These are phyloP conservation scores for Papilio xuthus DNA, from an alignment of 1,140 invertebrate genomes.

Conservation along the genomic window DNA sequence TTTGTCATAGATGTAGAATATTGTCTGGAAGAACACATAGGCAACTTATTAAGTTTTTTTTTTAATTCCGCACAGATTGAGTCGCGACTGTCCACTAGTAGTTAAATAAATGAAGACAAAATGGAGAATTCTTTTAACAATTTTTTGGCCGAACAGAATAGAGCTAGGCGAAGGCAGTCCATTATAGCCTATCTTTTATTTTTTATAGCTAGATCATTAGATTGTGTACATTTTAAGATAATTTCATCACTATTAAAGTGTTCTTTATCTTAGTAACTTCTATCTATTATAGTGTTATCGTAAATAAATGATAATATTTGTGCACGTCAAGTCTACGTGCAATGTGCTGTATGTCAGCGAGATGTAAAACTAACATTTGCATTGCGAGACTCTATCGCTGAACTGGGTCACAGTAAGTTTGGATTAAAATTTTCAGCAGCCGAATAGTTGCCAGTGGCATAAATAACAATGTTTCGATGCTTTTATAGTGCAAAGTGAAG, in stretches of 20 bases:
- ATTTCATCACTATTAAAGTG: neutral
- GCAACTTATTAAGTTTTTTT: too few species aligned
- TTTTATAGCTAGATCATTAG: too few species aligned
- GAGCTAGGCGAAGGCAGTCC: too few species aligned
- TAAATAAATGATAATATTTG: neutral
- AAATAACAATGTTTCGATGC: neutral
- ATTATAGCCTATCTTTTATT: too few species aligned
- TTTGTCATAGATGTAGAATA: too few species aligned
- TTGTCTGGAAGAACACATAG: too few species aligned
- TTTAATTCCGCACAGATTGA: too few species aligned
- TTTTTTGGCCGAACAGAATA: too few species aligned
- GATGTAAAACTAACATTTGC: conserved; percentile 3
- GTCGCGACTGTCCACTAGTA: too few species aligned
- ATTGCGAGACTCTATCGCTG: conserved; percentile 8
- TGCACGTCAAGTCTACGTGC: neutral
- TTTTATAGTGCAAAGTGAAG: neutral
- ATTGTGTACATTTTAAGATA: too few species aligned
- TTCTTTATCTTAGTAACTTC: neutral
- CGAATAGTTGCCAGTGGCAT: neutral
- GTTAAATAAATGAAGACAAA: too few species aligned
- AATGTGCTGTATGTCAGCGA: neutral
- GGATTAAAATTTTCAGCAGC: neutral
- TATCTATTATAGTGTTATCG: neutral
- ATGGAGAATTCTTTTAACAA: too few species aligned
- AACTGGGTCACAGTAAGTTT: neutral